Percentiles rank a stretch among this genome's conserved stretches.
phyloP scores from a whole-genome alignment of 2,113 vertebrate genomes.

The Laticauda colubrina region DNA sequence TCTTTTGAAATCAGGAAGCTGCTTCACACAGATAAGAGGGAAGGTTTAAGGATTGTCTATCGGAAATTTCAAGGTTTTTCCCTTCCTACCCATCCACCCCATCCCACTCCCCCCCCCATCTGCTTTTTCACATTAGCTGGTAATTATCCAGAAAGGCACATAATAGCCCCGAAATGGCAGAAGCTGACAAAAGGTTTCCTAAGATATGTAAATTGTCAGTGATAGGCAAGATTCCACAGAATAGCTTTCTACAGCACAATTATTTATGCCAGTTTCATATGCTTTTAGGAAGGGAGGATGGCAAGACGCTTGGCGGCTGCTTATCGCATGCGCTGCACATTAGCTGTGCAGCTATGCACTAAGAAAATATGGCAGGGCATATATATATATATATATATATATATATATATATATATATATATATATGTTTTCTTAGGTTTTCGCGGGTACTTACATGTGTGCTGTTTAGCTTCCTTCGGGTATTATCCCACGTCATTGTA shows the following conservation, averaged over 20 bases:
- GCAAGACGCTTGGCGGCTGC: constrained; percentile 43
- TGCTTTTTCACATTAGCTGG: constrained; percentile 81
- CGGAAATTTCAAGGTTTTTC: constrained; percentile 77
- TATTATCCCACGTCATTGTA: too few species aligned
- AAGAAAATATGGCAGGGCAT: constrained; percentile 42
- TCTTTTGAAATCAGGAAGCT: constrained; percentile 80
- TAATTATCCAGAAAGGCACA: constrained; percentile 82
- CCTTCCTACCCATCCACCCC: not conserved
- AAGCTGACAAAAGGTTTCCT: constrained; percentile 78
- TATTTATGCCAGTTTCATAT: constrained; percentile 76
- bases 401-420: too few species aligned
- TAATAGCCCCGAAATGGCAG: constrained; percentile 78
- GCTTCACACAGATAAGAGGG: constrained; percentile 75
- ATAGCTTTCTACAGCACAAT: constrained; percentile 73
- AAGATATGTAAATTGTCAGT: constrained; percentile 82
- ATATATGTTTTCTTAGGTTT: too few species aligned
- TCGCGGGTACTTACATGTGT: too few species aligned
- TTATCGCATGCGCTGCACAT: constrained; percentile 69
- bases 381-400: too few species aligned
- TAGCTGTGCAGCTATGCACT: constrained; percentile 51
- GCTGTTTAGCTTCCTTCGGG: too few species aligned
- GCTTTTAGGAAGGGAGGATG: constrained; percentile 70
- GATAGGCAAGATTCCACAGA: constrained; percentile 75
- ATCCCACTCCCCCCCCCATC: constrained; percentile 53
- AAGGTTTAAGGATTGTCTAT: constrained; percentile 80